Evolutionary conservation across 2,888 invertebrate species (phyloP), one percentile per base, ranked within the genome.

Genomic region (Thereva unica): DNA sequence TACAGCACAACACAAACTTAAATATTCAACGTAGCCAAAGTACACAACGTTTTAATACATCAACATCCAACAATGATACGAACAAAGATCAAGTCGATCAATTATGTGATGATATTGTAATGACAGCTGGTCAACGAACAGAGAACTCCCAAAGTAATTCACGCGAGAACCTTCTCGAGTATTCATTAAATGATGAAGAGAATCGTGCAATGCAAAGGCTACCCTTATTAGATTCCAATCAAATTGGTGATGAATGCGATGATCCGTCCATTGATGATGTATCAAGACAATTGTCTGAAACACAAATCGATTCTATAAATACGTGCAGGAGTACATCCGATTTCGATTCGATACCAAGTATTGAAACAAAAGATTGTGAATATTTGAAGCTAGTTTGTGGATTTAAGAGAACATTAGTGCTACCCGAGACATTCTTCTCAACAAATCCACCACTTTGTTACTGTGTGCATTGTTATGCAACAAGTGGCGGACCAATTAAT

Each of bases 11-110:
- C 10, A 81, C 81, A 7, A 81, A 81, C 72, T 72, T 81, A 1
- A 81, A 81, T 67, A 81, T 81, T 53, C 81, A 81, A 66, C 79
- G 81, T 7, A 81, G 81, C 67, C 81, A 81, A 69, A 81, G 81
- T 68, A 81, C 80, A 0, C 81, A 81, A 67, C 75, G 81, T 4
- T 80, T 81, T 67, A 74, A 55, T 49, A 40, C 45, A 35, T 40
- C 65, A 38, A n/a, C 49, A 8, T 49, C 55, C 12, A 72, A 68
- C 63, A 72, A 69, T 34, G 73, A 73, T 42, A 72, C 73, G 5
- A 72, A 73, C 38, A 68, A 71, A 12, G 73, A 73, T 52, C 38
- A 40, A 34, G 67, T 64, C 8, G 72, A 73, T 12, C 69, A 70
- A 0, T 70, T 71, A 3, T 72, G 72, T 50, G 72, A 72, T 55